These are phyloP conservation scores for Drosophila algonquin DNA, from an alignment of 2,888 invertebrate species.

Conservation along the genomic window DNA sequence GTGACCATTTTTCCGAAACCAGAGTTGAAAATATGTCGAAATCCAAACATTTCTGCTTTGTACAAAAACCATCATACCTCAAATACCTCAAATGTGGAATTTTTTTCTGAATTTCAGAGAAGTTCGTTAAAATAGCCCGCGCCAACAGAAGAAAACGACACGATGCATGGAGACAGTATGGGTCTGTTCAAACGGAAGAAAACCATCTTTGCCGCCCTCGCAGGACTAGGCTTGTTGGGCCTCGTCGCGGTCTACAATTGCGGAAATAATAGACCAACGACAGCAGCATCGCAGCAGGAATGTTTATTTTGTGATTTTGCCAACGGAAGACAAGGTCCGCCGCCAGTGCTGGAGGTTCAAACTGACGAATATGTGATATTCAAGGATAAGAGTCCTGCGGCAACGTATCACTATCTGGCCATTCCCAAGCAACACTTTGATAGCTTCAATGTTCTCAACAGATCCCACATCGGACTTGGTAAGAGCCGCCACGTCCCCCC, in stretches of 20 bases:
- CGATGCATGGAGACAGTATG: background rate
- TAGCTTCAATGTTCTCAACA: constrained; percentile 88
- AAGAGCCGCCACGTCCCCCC: constrained; percentile 77
- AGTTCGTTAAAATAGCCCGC: too few relatives aligned
- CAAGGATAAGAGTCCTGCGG: constrained; percentile 92
- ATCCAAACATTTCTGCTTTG: too few relatives aligned
- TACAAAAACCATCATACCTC: background rate
- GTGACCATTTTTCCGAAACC: background rate
- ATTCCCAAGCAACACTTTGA: constrained; percentile 91
- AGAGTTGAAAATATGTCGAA: too few relatives aligned
- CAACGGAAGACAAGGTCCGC: constrained; percentile 85
- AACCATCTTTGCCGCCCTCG: constrained; percentile 19
- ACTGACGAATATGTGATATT: constrained; percentile 91
- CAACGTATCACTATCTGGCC: constrained; percentile 91
- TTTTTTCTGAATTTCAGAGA: too few relatives aligned
- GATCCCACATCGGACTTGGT: constrained; percentile 89
- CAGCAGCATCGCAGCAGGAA: constrained; percentile 43
- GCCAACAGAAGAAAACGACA: background rate
- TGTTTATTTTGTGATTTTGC: constrained; percentile 92
- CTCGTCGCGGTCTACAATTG: constrained; percentile 24
- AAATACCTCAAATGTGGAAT: too few relatives aligned
- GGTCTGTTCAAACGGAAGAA: constrained; percentile 8
- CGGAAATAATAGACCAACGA: background rate
- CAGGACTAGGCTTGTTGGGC: constrained; percentile 17
- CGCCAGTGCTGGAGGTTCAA: constrained; percentile 88